Conservation (phyloP, 1,140 invertebrate genomes). For the Physella acuta region DNA sequence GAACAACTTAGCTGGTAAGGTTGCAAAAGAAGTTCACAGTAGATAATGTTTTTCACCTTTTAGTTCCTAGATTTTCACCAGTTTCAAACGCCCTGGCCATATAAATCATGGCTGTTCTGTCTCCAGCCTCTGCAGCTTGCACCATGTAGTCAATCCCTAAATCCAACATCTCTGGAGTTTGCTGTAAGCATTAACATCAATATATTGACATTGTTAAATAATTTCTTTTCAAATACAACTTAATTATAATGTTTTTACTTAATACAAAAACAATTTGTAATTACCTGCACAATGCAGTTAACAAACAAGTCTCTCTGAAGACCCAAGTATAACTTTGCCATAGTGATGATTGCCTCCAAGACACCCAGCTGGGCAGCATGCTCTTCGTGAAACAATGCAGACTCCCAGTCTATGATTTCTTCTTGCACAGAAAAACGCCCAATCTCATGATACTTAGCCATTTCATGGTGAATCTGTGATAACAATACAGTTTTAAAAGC, state of each 20-base stretch:
- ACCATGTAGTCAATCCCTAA: constrained; percentile 61
- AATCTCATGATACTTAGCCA: constrained; percentile 66
- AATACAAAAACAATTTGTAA: background rate
- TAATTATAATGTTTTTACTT: no score
- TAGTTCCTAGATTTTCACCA: constrained; percentile 57
- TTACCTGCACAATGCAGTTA: constrained; percentile 49
- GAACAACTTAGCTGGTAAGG: no score
- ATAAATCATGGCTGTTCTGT: constrained; percentile 63
- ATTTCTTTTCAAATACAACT: background rate
- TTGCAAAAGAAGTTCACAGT: no score
- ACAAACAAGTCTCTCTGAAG: constrained; percentile 63
- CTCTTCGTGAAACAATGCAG: constrained; percentile 65
- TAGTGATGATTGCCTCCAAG: constrained; percentile 63
- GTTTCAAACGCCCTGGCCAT: constrained; percentile 65
- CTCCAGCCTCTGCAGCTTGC: constrained; percentile 62
- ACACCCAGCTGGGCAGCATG: constrained; percentile 64
- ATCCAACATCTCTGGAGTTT: constrained; percentile 53
- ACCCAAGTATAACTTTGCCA: constrained; percentile 63
- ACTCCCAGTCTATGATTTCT: constrained; percentile 61
- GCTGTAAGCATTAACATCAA: constrained; percentile 23
- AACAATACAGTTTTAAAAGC: background rate
- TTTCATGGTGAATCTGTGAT: constrained; percentile 64
- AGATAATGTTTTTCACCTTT: constrained; percentile 40
- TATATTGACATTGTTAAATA: background rate
- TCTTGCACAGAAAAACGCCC: constrained; percentile 61